phyloP scores from a whole-genome alignment of 2,113 vertebrate species.

The Sylvicapra grimmia region DNA sequence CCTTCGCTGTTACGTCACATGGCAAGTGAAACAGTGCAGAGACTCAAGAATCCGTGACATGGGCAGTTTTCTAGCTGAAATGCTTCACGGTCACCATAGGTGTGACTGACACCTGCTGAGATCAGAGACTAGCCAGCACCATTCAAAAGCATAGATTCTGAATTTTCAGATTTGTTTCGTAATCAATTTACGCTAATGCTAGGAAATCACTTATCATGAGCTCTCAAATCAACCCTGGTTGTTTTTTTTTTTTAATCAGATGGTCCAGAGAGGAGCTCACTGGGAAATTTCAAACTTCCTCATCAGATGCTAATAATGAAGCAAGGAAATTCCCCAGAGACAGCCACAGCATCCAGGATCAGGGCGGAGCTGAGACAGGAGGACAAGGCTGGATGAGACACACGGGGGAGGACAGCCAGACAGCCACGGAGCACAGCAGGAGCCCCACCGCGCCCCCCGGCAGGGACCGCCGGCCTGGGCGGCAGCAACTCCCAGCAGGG shows the following conservation, averaged over 20 bases:
- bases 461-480: background rate
- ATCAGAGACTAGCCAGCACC: constrained; percentile 6
- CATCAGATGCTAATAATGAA: constrained; percentile 64
- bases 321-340: constrained; percentile 75
- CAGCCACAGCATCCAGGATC: constrained; percentile 75
- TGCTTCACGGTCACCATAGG: constrained; percentile 4
- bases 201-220: constrained; percentile 31
- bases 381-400: constrained; percentile 61
- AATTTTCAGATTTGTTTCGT: constrained; percentile 19
- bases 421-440: constrained; percentile 49
- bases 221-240: background rate
- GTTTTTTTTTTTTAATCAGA: background rate
- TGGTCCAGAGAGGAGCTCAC: constrained; percentile 26
- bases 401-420: constrained; percentile 53
- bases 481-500: no score
- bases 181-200: constrained; percentile 8
- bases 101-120: constrained; percentile 55
- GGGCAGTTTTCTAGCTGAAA: constrained; percentile 25
- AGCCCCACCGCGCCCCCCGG: background rate
- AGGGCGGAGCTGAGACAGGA: constrained; percentile 75
- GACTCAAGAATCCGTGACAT: constrained; percentile 9
- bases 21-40: background rate
- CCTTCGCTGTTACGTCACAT: background rate
- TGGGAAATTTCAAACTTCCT: constrained; percentile 47
- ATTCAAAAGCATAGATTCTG: constrained; percentile 34